phyloP scores from a whole-genome alignment of 2,797 vertebrate species.

The Centropyge bicolor region DNA sequence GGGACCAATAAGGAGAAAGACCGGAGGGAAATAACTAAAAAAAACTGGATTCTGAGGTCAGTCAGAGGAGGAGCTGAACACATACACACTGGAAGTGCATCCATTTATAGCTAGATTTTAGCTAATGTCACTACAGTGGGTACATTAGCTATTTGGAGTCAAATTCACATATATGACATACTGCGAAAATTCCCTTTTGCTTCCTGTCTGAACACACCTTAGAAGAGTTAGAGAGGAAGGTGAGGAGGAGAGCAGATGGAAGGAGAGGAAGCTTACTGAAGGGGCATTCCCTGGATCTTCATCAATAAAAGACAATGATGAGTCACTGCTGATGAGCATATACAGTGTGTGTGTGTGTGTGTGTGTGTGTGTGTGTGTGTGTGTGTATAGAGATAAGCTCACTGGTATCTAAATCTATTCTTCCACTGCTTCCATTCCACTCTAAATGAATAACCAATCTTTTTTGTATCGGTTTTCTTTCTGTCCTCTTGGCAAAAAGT shows the following conservation, averaged over 20 bases:
- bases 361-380: conserved; percentile 8
- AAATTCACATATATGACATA: background rate
- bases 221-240: background rate
- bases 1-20: background rate
- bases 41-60: background rate
- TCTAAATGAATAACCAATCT: conserved; percentile 49
- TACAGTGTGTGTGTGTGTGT: no score
- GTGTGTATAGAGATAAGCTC: conserved; percentile 19
- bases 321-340: conserved; percentile 16
- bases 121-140: background rate
- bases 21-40: background rate
- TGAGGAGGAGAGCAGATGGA: conserved; percentile 1
- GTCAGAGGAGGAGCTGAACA: background rate
- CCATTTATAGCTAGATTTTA: background rate
- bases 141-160: background rate
- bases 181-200: background rate
- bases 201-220: conserved; percentile 25
- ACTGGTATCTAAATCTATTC: conserved; percentile 48
- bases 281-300: conserved; percentile 31
- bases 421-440: conserved; percentile 38
- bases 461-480: conserved; percentile 14
- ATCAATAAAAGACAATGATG: conserved; percentile 30
- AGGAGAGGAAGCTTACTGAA: conserved; percentile 9
- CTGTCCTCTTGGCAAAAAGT: conserved; percentile 15
- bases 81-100: background rate